A percentile compares a stretch with the other conserved stretches of the same genome.
These are phyloP conservation scores for Pseudococcus longispinus DNA, from an alignment of 2,888 invertebrate species.

Conservation along the genomic window DNA sequence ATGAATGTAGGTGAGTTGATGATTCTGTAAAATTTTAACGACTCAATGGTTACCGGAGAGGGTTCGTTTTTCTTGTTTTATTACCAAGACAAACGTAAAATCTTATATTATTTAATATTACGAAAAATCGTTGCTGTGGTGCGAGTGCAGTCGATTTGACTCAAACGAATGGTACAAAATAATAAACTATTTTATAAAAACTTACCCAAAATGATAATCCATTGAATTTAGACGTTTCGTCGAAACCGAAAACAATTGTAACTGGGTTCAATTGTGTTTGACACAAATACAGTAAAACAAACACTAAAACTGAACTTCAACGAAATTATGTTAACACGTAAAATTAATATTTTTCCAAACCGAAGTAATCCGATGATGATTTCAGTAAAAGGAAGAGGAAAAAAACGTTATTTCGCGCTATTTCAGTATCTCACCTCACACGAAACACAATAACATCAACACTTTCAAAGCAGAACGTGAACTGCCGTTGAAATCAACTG, in stretches of 20 bases:
- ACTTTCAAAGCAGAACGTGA: background rate
- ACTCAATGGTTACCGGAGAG: background rate
- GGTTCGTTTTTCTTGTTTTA: background rate
- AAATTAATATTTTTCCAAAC: background rate
- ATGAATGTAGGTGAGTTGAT: background rate
- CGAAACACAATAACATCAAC: background rate
- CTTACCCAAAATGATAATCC: background rate
- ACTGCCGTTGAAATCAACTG: background rate
- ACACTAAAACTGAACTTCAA: background rate
- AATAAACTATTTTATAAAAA: background rate
- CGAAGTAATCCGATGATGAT: background rate
- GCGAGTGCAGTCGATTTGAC: background rate
- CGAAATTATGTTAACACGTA: background rate
- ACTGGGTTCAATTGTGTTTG: background rate
- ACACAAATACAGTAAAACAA: background rate
- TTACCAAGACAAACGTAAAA: background rate
- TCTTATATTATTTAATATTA: background rate
- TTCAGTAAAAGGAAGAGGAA: background rate
- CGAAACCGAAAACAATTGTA: background rate
- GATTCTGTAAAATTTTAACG: background rate
- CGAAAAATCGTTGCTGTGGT: background rate
- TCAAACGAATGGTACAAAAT: background rate
- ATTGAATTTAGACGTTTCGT: too few relatives aligned
- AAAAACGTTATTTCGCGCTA: constrained; percentile 33
- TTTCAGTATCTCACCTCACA: background rate